Conservation (phyloP, 2,797 vertebrate species). For the Onychomys torridus region DNA sequence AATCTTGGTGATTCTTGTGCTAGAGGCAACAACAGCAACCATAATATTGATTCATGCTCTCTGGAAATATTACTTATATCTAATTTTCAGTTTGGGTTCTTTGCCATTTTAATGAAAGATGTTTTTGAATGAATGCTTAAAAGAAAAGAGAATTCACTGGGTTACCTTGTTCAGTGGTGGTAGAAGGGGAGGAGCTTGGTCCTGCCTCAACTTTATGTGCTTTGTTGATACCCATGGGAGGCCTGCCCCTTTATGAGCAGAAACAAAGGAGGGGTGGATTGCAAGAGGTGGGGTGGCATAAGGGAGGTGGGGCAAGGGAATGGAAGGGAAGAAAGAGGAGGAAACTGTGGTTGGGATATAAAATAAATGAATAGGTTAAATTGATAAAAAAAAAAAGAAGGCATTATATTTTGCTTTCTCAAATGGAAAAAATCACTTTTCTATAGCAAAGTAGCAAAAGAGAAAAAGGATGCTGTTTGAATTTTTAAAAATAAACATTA, state of each 20-base stretch:
- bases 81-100: neutral
- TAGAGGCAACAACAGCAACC: neutral
- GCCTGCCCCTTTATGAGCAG: neutral
- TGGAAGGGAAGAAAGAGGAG: neutral
- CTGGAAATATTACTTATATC: slow-evolving; percentile 25
- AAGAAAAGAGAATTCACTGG: neutral
- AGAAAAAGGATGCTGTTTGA: neutral
- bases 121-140: neutral
- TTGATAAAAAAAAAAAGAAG: neutral
- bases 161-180: neutral
- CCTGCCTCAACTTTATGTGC: neutral
- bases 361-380: neutral
- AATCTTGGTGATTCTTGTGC: neutral
- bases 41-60: neutral
- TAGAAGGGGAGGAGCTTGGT: neutral
- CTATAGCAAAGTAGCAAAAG: neutral
- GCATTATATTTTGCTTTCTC: neutral
- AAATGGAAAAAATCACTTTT: neutral
- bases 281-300: neutral
- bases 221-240: neutral
- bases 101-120: slow-evolving; percentile 34
- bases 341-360: neutral
- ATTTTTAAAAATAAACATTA: neutral
- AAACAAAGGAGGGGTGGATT: neutral
- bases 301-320: neutral